These are phyloP conservation scores for roundworm (Caenorhabditis elegans) DNA, from an alignment of 1,140 invertebrate species.

Conservation along the genomic window WBcel235 BX284603.4:5447001-5447500, in stretches of 20 bases:
- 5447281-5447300: no score
- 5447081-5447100: not conserved
- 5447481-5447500: not conserved
- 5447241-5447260: no score
- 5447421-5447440: not conserved
- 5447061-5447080: no score
- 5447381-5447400: not conserved
- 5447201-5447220: not conserved
- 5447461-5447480: not conserved
- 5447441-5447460: not conserved
- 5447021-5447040: not conserved
- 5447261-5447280: not conserved
- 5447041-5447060: not conserved
- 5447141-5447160: not conserved
- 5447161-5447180: not conserved
- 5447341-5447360: not conserved
- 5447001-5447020: not conserved
- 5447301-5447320: no score
- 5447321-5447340: not conserved
- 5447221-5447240: not conserved
- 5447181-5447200: not conserved
- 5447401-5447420: not conserved
- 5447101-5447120: not conserved
- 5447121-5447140: not conserved
- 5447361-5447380: not conserved